Conservation (phyloP, 1,140 invertebrate species). For the Hirudo medicinalis region DNA sequence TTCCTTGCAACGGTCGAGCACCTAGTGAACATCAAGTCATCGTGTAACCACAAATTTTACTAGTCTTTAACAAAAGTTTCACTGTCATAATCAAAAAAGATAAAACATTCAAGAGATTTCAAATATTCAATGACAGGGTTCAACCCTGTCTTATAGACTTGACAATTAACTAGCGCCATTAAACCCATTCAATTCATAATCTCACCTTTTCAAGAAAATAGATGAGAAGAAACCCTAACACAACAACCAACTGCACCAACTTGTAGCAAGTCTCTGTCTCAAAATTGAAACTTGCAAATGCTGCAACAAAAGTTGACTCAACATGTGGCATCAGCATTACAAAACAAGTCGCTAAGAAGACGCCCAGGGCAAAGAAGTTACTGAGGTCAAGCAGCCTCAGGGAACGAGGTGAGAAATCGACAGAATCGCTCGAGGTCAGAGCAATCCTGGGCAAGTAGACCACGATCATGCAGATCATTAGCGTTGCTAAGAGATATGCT, state of each 20-base stretch:
- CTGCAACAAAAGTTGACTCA: constrained; percentile 28
- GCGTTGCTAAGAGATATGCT: too few species aligned
- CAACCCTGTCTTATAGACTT: too few species aligned
- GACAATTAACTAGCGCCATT: background rate
- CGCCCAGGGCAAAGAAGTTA: constrained; percentile 47
- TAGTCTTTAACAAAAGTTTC: background rate
- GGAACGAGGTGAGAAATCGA: background rate
- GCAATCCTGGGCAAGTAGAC: too few species aligned
- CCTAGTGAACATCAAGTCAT: too few species aligned
- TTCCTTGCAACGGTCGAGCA: too few species aligned
- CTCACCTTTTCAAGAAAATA: constrained; percentile 28
- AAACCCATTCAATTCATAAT: background rate
- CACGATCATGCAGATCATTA: too few species aligned
- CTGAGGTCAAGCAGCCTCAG: constrained; percentile 25
- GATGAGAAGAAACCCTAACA: constrained; percentile 33
- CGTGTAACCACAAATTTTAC: too few species aligned
- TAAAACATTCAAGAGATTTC: too few species aligned
- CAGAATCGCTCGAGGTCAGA: too few species aligned
- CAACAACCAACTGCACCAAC: constrained; percentile 29
- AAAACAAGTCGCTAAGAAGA: constrained; percentile 48
- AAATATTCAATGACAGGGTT: too few species aligned
- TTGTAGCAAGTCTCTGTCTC: constrained; percentile 24
- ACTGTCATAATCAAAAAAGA: too few species aligned
- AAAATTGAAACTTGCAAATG: constrained; percentile 4
- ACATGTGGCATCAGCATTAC: constrained; percentile 46